Conservation (phyloP, 1,140 invertebrate species). For the Metopolophium dirhodum region DNA sequence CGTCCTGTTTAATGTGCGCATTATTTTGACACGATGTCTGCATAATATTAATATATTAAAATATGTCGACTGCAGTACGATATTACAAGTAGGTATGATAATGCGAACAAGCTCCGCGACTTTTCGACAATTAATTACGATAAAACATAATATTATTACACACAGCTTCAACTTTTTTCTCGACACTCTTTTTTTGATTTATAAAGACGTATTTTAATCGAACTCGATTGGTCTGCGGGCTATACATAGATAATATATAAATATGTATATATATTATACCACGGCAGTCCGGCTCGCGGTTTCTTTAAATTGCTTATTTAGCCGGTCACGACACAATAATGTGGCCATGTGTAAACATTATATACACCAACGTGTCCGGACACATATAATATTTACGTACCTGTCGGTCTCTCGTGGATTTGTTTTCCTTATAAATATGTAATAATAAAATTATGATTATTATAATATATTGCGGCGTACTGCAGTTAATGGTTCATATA, state of each 20-base stretch:
- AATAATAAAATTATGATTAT: slow-evolving; percentile 14
- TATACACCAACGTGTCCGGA: not conserved
- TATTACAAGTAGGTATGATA: no score
- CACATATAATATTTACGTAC: slow-evolving; percentile 36
- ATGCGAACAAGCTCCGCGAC: not conserved
- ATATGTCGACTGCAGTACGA: not conserved
- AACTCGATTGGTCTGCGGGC: not conserved
- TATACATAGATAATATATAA: no score
- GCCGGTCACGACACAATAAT: slow-evolving; percentile 24
- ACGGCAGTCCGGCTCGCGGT: not conserved
- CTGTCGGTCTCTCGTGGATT: not conserved
- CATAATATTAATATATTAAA: not conserved
- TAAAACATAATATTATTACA: not conserved
- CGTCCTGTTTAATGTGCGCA: not conserved
- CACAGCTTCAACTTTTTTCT: not conserved
- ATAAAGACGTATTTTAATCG: slow-evolving; percentile 4
- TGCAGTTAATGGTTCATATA: not conserved
- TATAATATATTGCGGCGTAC: not conserved
- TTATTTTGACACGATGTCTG: not conserved
- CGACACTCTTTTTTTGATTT: not conserved
- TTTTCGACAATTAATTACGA: not conserved
- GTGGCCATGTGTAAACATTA: slow-evolving; percentile 28
- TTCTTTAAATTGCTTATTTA: slow-evolving; percentile 44
- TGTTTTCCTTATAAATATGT: slow-evolving; percentile 1
- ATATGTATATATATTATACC: not conserved